Evolutionary conservation across 2,888 invertebrate species (phyloP), one percentile per base, ranked within the genome.

Genomic region (Diaprepes abbreviatus): DNA sequence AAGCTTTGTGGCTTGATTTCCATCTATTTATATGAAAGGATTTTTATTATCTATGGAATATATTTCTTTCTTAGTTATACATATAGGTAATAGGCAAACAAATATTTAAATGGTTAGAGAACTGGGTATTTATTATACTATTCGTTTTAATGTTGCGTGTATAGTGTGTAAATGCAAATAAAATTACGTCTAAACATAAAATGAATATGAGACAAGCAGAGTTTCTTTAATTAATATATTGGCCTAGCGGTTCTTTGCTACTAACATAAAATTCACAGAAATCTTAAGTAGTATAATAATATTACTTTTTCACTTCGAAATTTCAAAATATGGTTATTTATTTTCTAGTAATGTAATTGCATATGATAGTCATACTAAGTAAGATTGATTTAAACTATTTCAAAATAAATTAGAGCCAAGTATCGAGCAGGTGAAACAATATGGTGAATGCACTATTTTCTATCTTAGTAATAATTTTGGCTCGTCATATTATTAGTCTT

Each of bases 1-100:
- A 58, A 58, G 58, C 43, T 58, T 58, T 58, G 48, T 50, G 28
- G 48, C 48, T 50, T 50, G 48, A 50, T 58, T 38, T 58, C 38
- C 58, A 58, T 58, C 58, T 38, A 31, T 36, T 58, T 24, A n/a
- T 43, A 43, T 38, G 28, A 17, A 58, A 16, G 16, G 38, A 58
- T 43, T 58, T 58, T 40, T 58, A 58, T 58, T 58, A 43, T 43
- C 43, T 40, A 28, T 16, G 58, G 40, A 38, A 58, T 43, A 31
- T 24, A 58, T 58, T 58, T 43, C 36, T 58, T 28, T 43, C 28
- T 14, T 28, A 28, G 28, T 21, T 28, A 50, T 28, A 28, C 28
- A 7, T 28, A 50, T 28, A 14, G 17, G 7, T 40, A 40, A 40
- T 40, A 40, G 16, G 9, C 40, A 40, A n/a, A 45, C 24, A 45